These are phyloP conservation scores for Spongilla lacustris DNA, from an alignment of 37 sponge, comb jelly and placozoan species.

Conservation along the genomic window DNA sequence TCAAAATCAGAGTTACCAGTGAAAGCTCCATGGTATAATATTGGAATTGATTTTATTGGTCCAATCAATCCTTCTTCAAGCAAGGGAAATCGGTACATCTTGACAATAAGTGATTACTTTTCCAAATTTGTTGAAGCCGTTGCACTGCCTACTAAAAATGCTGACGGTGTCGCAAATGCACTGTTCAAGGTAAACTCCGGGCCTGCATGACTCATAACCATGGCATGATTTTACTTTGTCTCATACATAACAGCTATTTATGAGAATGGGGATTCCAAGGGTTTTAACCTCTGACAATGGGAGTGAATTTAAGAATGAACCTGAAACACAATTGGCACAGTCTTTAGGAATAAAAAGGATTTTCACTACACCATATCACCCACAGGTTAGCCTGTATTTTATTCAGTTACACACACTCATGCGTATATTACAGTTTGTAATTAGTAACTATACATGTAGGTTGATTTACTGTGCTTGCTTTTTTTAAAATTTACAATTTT, in stretches of 20 bases:
- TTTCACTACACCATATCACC: conserved; percentile 66
- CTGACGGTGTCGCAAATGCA: conserved; percentile 39
- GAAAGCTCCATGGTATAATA: conserved; percentile 69
- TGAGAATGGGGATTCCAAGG: conserved; percentile 63
- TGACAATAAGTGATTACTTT: conserved; percentile 78
- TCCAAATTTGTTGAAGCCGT: conserved; percentile 67
- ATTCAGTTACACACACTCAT: not conserved
- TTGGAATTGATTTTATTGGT: conserved; percentile 80
- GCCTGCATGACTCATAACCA: not conserved
- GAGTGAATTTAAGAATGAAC: conserved; percentile 56
- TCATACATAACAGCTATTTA: conserved; percentile 48
- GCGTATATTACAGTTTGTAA: not conserved
- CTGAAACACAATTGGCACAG: conserved; percentile 20
- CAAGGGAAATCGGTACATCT: conserved; percentile 48
- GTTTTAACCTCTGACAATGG: conserved; percentile 62
- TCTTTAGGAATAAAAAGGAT: conserved; percentile 43
- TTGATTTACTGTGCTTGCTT: not conserved
- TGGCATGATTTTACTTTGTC: not conserved
- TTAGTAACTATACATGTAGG: not conserved
- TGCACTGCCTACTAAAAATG: conserved; percentile 47
- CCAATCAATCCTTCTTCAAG: conserved; percentile 29
- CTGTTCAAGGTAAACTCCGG: conserved; percentile 75
- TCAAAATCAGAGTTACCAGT: conserved; percentile 71
- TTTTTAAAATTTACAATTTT: not conserved
- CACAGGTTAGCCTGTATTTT: conserved; percentile 47